These are phyloP conservation scores for Druceiella hillmani DNA, from an alignment of 2,888 invertebrate genomes.

Conservation along the genomic window DNA sequence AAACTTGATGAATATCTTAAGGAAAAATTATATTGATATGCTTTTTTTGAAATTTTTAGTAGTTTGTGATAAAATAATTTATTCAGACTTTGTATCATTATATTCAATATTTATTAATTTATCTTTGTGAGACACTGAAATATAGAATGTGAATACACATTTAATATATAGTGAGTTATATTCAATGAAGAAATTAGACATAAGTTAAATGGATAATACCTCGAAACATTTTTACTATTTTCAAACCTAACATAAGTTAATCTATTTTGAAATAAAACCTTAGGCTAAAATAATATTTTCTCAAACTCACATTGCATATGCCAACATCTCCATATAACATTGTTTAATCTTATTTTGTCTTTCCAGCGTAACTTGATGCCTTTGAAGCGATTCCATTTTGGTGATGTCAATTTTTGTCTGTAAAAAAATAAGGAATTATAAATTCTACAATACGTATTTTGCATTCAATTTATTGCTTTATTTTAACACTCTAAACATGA, in stretches of 20 bases:
- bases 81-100: too few relatives aligned
- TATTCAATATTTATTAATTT: too few relatives aligned
- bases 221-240: too few relatives aligned
- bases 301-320: conserved; percentile 91
- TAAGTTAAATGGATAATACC: too few relatives aligned
- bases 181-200: too few relatives aligned
- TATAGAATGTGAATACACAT: background rate
- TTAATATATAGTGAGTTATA: background rate
- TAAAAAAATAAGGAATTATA: conserved; percentile 40
- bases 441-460: too few relatives aligned
- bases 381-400: conserved; percentile 99
- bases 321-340: conserved; percentile 99
- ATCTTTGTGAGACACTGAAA: too few relatives aligned
- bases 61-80: too few relatives aligned
- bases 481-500: background rate
- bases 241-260: conserved; percentile 8
- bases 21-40: too few relatives aligned
- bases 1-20: too few relatives aligned
- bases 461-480: background rate
- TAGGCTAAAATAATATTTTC: conserved; percentile 16
- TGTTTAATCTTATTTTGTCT: conserved; percentile 98
- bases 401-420: conserved; percentile 98
- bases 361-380: conserved; percentile 96
- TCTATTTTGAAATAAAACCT: conserved; percentile 9
- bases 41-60: too few relatives aligned